Percentiles rank a stretch among this genome's conserved stretches.
Conservation (phyloP, 2,888 invertebrate species). For the Synanthedon vespiformis region DNA sequence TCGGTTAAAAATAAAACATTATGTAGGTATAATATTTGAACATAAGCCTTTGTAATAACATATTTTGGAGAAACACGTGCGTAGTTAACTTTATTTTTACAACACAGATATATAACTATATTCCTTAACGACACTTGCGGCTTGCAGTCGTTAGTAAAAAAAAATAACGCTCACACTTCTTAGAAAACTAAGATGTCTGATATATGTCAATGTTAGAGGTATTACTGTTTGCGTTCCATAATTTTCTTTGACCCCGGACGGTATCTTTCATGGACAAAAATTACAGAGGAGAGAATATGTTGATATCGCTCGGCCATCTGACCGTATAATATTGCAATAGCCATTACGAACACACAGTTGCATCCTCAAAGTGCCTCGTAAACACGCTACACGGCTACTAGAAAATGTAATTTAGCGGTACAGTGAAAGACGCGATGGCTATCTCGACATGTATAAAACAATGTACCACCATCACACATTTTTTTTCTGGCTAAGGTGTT, state of each 20-base stretch:
- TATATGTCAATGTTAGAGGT: constrained; percentile 40
- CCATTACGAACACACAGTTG: constrained; percentile 60
- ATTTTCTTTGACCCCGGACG: constrained; percentile 58
- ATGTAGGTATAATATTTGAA: too few species aligned
- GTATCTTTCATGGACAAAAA: constrained; percentile 52
- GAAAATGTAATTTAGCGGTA: constrained; percentile 67
- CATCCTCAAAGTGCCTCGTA: constrained; percentile 66
- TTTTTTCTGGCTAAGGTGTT: constrained; percentile 57
- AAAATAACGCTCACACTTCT: constrained; percentile 20
- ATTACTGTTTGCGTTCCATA: constrained; percentile 37
- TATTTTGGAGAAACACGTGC: too few species aligned
- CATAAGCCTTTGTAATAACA: too few species aligned
- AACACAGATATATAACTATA: too few species aligned
- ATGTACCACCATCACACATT: constrained; percentile 45
- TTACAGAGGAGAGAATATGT: constrained; percentile 56
- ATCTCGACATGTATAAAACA: constrained; percentile 57
- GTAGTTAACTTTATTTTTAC: too few species aligned
- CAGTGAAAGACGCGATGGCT: constrained; percentile 59
- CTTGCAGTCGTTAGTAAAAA: not conserved
- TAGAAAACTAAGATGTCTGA: constrained; percentile 49
- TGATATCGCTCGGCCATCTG: constrained; percentile 58
- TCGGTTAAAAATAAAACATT: too few species aligned
- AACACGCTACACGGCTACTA: constrained; percentile 65
- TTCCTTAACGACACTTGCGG: not conserved
- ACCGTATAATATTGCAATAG: constrained; percentile 65